Percentiles rank a stretch among this genome's conserved stretches.
Conservation (phyloP, 2,888 invertebrate species). For the Dicyrtoma fusca region DNA sequence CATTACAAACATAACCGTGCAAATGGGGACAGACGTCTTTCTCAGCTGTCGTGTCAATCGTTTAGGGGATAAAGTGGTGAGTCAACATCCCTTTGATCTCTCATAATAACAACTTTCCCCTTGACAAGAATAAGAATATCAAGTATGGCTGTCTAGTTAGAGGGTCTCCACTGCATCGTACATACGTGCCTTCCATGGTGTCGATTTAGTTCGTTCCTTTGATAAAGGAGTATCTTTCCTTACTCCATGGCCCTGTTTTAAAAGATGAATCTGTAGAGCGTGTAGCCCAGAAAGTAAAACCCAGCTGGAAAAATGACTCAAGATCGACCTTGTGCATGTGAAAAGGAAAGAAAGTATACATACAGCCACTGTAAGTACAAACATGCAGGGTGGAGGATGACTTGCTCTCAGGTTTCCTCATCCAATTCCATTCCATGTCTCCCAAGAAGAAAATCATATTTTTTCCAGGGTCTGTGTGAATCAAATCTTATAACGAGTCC, state of each 20-base stretch:
- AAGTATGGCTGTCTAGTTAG: background rate
- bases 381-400: too few relatives aligned
- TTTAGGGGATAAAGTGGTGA: constrained; percentile 55
- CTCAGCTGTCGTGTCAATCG: constrained; percentile 56
- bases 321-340: too few relatives aligned
- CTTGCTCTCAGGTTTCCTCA: too few relatives aligned
- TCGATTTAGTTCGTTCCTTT: too few relatives aligned
- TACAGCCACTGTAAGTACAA: too few relatives aligned
- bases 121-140: background rate
- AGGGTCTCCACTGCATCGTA: background rate
- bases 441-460: background rate
- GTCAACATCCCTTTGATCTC: constrained; percentile 32
- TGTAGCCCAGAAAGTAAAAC: too few relatives aligned
- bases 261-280: too few relatives aligned
- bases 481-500: constrained; percentile 30
- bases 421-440: background rate
- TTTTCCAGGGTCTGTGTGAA: constrained; percentile 1
- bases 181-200: too few relatives aligned
- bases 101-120: constrained; percentile 18
- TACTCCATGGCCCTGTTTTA: too few relatives aligned
- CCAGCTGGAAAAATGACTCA: too few relatives aligned
- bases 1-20: constrained; percentile 55
- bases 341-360: too few relatives aligned
- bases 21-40: constrained; percentile 56
- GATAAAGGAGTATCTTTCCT: too few relatives aligned